These are phyloP conservation scores for Melinaea menophilus DNA, from an alignment of 2,888 invertebrate species.

Conservation along the genomic window DNA sequence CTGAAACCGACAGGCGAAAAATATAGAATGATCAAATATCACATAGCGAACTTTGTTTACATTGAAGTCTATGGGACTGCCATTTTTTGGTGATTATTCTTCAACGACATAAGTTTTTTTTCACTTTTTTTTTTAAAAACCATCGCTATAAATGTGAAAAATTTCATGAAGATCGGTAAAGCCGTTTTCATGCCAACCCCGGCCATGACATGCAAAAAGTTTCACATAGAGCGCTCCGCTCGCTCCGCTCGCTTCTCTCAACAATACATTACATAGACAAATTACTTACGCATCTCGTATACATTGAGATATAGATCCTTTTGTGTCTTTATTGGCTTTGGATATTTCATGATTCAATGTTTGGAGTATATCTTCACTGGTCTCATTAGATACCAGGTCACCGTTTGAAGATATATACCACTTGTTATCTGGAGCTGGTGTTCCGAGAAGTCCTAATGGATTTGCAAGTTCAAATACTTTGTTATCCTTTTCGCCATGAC, in stretches of 20 bases:
- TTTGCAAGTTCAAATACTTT: conserved; percentile 77
- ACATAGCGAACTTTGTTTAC: too few species aligned
- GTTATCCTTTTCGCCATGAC: conserved; percentile 83
- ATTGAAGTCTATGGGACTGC: neutral
- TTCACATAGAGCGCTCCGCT: too few species aligned
- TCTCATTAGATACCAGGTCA: conserved; percentile 43
- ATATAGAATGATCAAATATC: too few species aligned
- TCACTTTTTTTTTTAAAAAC: too few species aligned
- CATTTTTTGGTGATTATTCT: neutral
- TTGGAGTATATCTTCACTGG: conserved; percentile 42
- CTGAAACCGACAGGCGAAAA: too few species aligned
- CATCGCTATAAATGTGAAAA: too few species aligned
- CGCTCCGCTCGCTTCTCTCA: neutral
- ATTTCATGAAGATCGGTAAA: too few species aligned
- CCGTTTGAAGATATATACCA: conserved; percentile 60
- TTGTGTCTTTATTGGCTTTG: conserved; percentile 52
- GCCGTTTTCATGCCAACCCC: too few species aligned
- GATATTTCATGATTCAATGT: conserved; percentile 46
- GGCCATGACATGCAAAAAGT: too few species aligned
- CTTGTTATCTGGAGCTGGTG: conserved; percentile 48
- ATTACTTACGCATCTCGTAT: conserved; percentile 49
- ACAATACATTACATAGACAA: neutral
- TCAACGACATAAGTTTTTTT: too few species aligned
- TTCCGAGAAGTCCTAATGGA: conserved; percentile 58
- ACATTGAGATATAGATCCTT: conserved; percentile 49